Conservation (phyloP, 2,113 vertebrate species). For the Macrotus californicus region DNA sequence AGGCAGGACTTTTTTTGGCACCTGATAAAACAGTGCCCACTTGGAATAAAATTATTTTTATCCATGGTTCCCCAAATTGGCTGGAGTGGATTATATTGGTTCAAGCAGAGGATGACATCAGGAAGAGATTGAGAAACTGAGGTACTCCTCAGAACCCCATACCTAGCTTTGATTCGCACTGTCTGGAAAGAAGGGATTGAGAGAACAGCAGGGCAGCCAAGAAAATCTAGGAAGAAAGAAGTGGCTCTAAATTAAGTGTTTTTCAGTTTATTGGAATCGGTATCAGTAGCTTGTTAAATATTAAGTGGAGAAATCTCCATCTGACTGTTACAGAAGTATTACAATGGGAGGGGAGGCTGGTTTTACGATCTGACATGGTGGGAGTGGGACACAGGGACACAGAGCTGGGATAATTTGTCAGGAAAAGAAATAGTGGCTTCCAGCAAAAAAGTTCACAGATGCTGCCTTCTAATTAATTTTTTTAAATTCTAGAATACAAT, state of each 20-base stretch:
- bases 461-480: slow-evolving; percentile 81
- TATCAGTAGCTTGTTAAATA: slow-evolving; percentile 76
- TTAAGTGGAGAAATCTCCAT: slow-evolving; percentile 69
- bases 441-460: slow-evolving; percentile 75
- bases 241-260: slow-evolving; percentile 36
- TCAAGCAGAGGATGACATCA: not conserved
- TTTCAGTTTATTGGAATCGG: slow-evolving; percentile 30
- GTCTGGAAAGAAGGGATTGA: slow-evolving; percentile 24
- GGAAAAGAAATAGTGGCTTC: slow-evolving; percentile 57
- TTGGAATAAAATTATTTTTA: not conserved
- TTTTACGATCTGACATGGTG: slow-evolving; percentile 61
- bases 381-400: slow-evolving; percentile 55
- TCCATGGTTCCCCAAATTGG: not conserved
- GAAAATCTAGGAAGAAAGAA: not conserved
- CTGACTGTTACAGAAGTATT: slow-evolving; percentile 50
- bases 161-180: not conserved
- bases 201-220: not conserved
- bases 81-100: not conserved
- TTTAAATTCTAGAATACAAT: slow-evolving; percentile 75
- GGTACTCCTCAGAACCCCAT: not conserved
- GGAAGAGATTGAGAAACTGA: not conserved
- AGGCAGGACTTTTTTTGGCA: not conserved
- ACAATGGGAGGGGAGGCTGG: slow-evolving; percentile 2
- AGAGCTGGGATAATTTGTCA: slow-evolving; percentile 65
- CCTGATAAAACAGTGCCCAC: not conserved